Evolutionary conservation across 1,140 invertebrate species (phyloP), one percentile per base, ranked within the genome.

Genomic region (Papilio xuthus): DNA sequence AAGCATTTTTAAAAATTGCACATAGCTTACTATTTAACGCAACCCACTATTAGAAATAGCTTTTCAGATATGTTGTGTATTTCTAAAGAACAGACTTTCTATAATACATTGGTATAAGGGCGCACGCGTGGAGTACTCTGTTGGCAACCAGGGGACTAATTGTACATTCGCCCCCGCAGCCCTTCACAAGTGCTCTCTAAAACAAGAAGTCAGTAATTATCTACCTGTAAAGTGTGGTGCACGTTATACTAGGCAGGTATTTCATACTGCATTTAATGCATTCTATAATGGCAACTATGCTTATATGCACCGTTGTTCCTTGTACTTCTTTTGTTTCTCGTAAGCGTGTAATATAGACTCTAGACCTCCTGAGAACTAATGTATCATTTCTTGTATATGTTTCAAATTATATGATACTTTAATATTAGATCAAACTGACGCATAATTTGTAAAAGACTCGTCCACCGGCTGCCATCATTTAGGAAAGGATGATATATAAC

Each of bases 201-300:
- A 53, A 75, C 47, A 75, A 75, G 73, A 56, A 75, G 23, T 75
- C 47, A 56, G 73, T 75, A 75, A 75, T 75, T 75, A 75, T 75
- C 73, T 56, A 75, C 47, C 23, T 18, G 18, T 75, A 47, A 75
- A n/a, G 13, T 47, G 42, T 26, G 42, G 20, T 71, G 70, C 44
- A 23, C 42, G 44, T 9, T 47, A 72, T 72, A 23, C 15, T 23
- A 63, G 26, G 60, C 60, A 28, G 60, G 20, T 60, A 15, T 32
- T 28, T 63, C 28, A 15, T 28, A 63, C 23, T 6, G 26, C 60
- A 13, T 63, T 26, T 23, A 12, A 26, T 63, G 9, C 18, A 71
- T 70, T 70, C 32, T 41, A 37, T 67, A 67, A 28, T 28, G 18
- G 18, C 28, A 70, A 41, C 50, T 53, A 6, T 53, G 50, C 50